Conservation (phyloP, 2,888 invertebrate species). For the Phaonia tiefii region DNA sequence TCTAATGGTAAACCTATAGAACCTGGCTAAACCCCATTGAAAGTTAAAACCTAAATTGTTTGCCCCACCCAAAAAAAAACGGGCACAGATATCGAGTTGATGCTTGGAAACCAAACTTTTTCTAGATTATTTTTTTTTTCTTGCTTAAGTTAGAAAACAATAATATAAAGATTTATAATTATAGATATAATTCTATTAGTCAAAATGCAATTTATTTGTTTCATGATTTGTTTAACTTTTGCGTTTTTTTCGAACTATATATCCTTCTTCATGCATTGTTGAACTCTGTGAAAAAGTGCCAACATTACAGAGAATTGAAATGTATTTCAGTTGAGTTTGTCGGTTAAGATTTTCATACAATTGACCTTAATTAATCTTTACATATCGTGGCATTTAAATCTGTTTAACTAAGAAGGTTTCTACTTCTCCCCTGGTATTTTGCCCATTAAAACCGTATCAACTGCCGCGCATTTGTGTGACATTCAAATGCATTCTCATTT, state of each 20-base stretch:
- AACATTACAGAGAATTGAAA: not conserved
- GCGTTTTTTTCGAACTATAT: not conserved
- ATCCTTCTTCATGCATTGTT: not conserved
- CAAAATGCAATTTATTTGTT: conserved; percentile 49
- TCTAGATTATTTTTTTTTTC: no score
- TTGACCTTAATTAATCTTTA: conserved; percentile 63
- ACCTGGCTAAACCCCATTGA: no score
- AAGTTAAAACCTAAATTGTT: conserved; percentile 55
- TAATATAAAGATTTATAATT: conserved; percentile 62
- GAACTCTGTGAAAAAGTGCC: conserved; percentile 1
- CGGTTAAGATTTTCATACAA: conserved; percentile 34
- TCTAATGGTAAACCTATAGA: conserved; percentile 41
- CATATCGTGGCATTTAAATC: conserved; percentile 60
- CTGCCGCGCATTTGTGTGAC: not conserved
- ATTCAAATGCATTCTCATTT: not conserved
- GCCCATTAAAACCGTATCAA: conserved; percentile 1
- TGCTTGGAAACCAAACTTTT: no score
- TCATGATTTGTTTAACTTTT: conserved; percentile 23
- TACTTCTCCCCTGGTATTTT: not conserved
- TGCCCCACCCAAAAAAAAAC: conserved; percentile 48
- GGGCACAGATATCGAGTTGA: no score
- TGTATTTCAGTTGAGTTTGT: not conserved
- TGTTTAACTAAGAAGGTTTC: conserved; percentile 14
- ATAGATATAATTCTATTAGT: conserved; percentile 62
- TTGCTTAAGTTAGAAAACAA: not conserved